Base-by-base conservation (phyloP, 2,797 vertebrate genomes). In the Gymnothorax javanicus region DNA sequence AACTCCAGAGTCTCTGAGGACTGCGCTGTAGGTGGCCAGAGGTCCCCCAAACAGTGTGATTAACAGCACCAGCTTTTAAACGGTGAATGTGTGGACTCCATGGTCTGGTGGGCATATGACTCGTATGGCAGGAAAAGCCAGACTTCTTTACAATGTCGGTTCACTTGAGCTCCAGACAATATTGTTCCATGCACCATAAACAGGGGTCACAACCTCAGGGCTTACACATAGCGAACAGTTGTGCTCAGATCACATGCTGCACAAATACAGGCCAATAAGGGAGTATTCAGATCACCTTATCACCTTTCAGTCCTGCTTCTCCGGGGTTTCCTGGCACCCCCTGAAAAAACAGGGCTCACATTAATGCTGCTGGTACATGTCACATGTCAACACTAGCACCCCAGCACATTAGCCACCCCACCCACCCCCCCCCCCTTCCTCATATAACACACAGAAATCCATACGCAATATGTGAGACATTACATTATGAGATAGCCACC, bases 261-360 rank as follows among this genome's bases (percentile, higher is more conserved):
- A 92, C 91, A 91, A 94, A 94, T 93, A 93, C 94, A 94, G 93
- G 95, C 94, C 96, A 95, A 97, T 96, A 97, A 98, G 96, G 95
- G 95, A 95, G 94, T 96, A 94, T 97, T 97, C 97, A 97, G 97
- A 96, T 97, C 96, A 97, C 96, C 96, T 97, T 99, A 99, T 99
- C 98, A 99, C 98, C 98, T 99, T 99, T 99, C 98, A 99, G 97
- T 99, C 98, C 98, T 95, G 97, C 94, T 93, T 99, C 98, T 97
- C 98, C 98, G 93, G 97, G 91, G 95, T 98, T 99, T 92, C 98
- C 98, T 88, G 97, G 96, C 94, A 99, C 97, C 85, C 98, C 98
- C 98, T 99, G 95, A 58, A 92, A 96, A 88, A 91, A 82, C 88
- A 88, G 88, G 96, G 87, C 56, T 86, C 52, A 90, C 33, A 79